phyloP scores from a whole-genome alignment of 2,113 vertebrate genomes.

The Telmatochromis brachygnathus region DNA sequence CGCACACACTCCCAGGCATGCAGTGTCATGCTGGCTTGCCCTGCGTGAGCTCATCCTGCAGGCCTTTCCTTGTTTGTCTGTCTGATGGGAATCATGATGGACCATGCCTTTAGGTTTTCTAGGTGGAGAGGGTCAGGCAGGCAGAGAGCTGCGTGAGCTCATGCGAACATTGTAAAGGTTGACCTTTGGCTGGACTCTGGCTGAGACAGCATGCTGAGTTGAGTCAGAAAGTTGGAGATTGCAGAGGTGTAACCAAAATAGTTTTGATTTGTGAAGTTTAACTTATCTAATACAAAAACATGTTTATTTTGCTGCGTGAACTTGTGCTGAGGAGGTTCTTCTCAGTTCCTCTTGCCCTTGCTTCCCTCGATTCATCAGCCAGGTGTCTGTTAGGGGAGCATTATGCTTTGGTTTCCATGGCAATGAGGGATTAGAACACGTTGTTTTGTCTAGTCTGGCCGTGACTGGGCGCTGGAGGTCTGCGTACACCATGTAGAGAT shows the following conservation, averaged over 20 bases:
- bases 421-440: conserved; percentile 36
- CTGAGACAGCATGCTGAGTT: background rate
- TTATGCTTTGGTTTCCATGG: conserved; percentile 50
- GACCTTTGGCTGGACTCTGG: background rate
- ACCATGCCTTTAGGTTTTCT: conserved; percentile 7
- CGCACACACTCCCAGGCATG: background rate
- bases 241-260: background rate
- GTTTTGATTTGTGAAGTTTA: background rate
- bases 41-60: conserved; percentile 30
- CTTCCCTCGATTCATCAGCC: background rate
- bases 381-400: conserved; percentile 30
- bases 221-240: background rate
- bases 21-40: conserved; percentile 13
- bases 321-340: background rate
- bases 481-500: background rate
- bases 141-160: background rate
- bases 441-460: conserved; percentile 22
- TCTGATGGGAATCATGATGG: background rate
- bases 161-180: background rate
- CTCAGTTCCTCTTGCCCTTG: background rate
- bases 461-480: background rate
- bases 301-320: background rate
- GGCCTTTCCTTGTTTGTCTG: conserved; percentile 23
- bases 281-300: background rate
- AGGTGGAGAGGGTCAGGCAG: background rate